Conservation (phyloP, 2,113 vertebrate species). For the Xerus inauris region DNA sequence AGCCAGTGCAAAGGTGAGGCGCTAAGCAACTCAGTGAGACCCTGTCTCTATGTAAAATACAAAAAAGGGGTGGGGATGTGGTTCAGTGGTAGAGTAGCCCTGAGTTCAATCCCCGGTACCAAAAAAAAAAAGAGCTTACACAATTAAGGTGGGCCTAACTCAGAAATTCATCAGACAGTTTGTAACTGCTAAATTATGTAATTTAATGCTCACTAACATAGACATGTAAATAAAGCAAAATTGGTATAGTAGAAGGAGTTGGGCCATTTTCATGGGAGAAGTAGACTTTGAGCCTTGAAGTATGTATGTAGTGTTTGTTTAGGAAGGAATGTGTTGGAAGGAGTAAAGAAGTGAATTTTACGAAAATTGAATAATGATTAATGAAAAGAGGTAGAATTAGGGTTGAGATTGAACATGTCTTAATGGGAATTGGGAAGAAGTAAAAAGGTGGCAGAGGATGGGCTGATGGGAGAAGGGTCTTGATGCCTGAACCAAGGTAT, state of each 20-base stretch:
- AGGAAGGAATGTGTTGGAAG: background rate
- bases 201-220: background rate
- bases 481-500: background rate
- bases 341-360: background rate
- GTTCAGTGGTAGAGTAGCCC: too few relatives aligned
- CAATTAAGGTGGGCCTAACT: background rate
- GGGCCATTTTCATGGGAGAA: background rate
- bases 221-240: background rate
- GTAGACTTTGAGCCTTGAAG: constrained; percentile 25
- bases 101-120: too few relatives aligned
- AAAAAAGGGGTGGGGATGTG: background rate
- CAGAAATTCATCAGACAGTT: background rate
- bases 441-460: background rate
- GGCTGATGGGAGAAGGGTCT: background rate
- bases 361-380: background rate
- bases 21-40: too few relatives aligned
- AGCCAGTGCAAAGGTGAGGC: too few relatives aligned
- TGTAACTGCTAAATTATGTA: background rate
- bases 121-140: too few relatives aligned
- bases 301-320: background rate
- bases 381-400: background rate
- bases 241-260: background rate
- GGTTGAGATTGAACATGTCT: background rate
- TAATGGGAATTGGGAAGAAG: background rate
- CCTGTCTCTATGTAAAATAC: too few relatives aligned